Evolutionary conservation across 2,797 vertebrate genomes (phyloP).

Genomic region (Eulemur coronatus): DNA sequence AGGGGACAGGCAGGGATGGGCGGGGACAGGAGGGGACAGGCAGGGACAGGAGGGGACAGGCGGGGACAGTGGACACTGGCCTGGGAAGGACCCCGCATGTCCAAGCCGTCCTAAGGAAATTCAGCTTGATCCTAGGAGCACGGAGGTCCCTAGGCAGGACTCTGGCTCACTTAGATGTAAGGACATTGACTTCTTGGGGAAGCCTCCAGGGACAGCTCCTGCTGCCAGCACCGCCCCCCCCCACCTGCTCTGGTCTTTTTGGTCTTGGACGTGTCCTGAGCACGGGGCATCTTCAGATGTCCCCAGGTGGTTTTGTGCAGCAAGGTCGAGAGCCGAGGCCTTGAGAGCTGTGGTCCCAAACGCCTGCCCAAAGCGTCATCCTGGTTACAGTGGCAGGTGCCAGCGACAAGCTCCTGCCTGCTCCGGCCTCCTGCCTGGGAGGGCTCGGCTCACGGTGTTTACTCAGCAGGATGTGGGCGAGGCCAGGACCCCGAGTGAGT

Average conservation of each 20-base stretch:
- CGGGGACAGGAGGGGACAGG: too few species aligned
- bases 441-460: not conserved
- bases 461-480: rapidly evolving
- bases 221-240: rapidly evolving
- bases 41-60: too few species aligned
- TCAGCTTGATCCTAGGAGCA: not conserved
- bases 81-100: rapidly evolving
- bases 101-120: not conserved
- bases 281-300: not conserved
- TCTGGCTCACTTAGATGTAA: not conserved
- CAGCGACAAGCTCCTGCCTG: too few species aligned
- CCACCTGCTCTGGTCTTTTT: rapidly evolving
- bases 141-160: rapidly evolving
- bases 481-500: too few species aligned
- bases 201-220: not conserved
- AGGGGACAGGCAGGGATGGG: rapidly evolving
- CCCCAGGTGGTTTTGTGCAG: not conserved
- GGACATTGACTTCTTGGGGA: not conserved
- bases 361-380: too few species aligned
- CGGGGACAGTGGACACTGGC: not conserved
- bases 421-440: too few species aligned
- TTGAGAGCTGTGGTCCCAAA: too few species aligned
- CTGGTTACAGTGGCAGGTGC: too few species aligned
- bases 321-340: not conserved
- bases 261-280: rapidly evolving